Conservation (phyloP, 2,888 invertebrate genomes). For the Drosophila barbarae region DNA sequence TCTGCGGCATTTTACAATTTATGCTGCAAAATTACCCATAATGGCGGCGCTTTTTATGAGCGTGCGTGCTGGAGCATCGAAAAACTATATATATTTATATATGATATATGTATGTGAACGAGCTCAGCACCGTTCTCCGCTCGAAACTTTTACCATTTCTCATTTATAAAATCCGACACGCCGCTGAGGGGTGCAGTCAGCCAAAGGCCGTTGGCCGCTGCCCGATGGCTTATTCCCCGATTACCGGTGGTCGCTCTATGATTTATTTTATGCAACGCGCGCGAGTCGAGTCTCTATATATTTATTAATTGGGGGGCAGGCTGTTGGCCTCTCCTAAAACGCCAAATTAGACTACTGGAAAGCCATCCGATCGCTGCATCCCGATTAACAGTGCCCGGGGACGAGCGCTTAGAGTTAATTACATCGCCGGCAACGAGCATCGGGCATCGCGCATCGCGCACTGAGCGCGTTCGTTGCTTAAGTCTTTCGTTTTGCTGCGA, state of each 20-base stretch:
- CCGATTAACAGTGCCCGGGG: slow-evolving; percentile 44
- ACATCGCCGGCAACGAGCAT: slow-evolving; percentile 25
- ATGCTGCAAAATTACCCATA: slow-evolving; percentile 53
- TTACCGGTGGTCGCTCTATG: slow-evolving; percentile 20
- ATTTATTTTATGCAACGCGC: slow-evolving; percentile 51
- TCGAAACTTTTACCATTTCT: slow-evolving; percentile 31
- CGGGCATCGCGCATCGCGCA: slow-evolving; percentile 6
- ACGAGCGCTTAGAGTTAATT: slow-evolving; percentile 48
- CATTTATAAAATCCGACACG: slow-evolving; percentile 60
- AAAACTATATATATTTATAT: slow-evolving; percentile 7
- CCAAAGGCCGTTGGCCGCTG: slow-evolving; percentile 6
- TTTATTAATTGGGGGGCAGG: slow-evolving; percentile 51
- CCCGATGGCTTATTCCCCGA: slow-evolving; percentile 28
- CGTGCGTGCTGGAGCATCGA: slow-evolving; percentile 56
- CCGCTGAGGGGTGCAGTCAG: slow-evolving; percentile 49
- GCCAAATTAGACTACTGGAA: slow-evolving; percentile 50
- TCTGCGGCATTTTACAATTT: slow-evolving; percentile 68
- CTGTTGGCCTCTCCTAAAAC: slow-evolving; percentile 44
- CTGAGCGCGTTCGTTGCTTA: slow-evolving; percentile 50
- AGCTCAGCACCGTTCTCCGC: slow-evolving; percentile 7
- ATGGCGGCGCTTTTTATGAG: slow-evolving; percentile 45
- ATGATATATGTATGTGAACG: slow-evolving; percentile 29
- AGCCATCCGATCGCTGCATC: slow-evolving; percentile 37
- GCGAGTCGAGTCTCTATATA: slow-evolving; percentile 34
- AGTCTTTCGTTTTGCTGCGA: slow-evolving; percentile 50